Base-by-base conservation (phyloP, 1,140 invertebrate species). In the Marisa cornuarietis region DNA sequence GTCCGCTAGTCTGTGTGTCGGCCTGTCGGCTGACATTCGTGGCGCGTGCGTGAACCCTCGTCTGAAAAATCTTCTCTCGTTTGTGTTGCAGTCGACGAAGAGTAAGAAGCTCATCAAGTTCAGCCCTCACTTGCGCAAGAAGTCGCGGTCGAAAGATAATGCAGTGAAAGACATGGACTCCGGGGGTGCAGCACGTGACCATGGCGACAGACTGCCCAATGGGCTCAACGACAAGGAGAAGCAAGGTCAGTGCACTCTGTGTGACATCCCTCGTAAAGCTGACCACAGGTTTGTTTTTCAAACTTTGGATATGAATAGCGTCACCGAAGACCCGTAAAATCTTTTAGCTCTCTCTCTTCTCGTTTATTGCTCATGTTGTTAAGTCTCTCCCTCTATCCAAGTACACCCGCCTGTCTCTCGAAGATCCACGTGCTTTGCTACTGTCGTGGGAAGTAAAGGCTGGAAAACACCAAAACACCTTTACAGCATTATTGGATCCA, bases 161-260 rank as follows among this genome's bases (percentile, higher is more conserved):
- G 71, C 49, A 69, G 68, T 78, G 62, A 84, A 82, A 73, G 84
- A 85, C 81, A 78, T 81, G 63, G 80, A 81, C 77, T 20, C 76
- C 68, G 74, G 76, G 77, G 65, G 82, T 75, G 58, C 71, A 83
- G 63, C 76, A 63, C 79, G 81, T 79, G 54, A 72, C 76, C 71
- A 81, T 82, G 71, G 78, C 77, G 68, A 79, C 79, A 18, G 62
- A 79, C 61, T 86, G 72, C 83, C 81, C 24, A 86, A 86, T 81
- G 85, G 85, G 26, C 83, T 86, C n/a, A 86, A 83, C 66, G 82
- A 85, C 79, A 85, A 81, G 66, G 85, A 86, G 68, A 83, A 82
- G 65, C 65, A 83, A 42, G 84, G 84, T 85, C 77, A 78, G 82
- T 68, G 24, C 10, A 13, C n/a, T 63, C 3, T 42, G 31, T 42